A percentile compares a stretch with the other conserved stretches of the same genome.
These are phyloP conservation scores for Artibeus lituratus DNA, from an alignment of 2,797 vertebrate species.

Conservation along the genomic window DNA sequence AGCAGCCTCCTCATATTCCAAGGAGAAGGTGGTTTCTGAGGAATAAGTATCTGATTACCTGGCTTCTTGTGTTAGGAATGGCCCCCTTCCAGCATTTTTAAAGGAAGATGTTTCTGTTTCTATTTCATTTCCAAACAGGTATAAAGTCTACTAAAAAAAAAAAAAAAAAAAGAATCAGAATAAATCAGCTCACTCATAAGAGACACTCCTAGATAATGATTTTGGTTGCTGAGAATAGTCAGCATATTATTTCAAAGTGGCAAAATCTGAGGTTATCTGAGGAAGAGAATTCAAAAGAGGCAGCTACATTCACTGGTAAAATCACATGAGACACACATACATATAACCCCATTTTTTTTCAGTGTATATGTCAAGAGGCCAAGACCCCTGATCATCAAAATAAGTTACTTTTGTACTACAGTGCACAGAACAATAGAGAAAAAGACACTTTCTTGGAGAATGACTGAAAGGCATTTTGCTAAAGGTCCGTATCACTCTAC, in stretches of 20 bases:
- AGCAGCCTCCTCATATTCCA: not conserved
- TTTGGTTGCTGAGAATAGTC: conserved; percentile 19
- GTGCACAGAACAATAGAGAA: conserved; percentile 66
- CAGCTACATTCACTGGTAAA: conserved; percentile 9
- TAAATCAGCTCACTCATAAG: conserved; percentile 6
- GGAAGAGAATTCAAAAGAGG: conserved; percentile 34
- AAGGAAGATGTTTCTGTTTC: not conserved
- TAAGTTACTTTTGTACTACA: conserved; percentile 80
- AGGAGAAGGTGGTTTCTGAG: not conserved
- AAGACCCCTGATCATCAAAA: conserved; percentile 66
- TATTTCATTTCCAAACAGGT: conserved; percentile 1
- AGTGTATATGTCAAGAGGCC: conserved; percentile 60
- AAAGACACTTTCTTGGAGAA: conserved; percentile 61
- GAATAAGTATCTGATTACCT: not conserved
- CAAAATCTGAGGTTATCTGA: conserved; percentile 54
- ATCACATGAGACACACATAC: conserved; percentile 18
- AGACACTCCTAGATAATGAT: not conserved
- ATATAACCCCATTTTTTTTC: not conserved
- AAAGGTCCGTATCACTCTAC: conserved; percentile 67
- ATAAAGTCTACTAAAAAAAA: conserved; percentile 25
- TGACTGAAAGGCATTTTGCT: conserved; percentile 58
- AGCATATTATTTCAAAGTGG: conserved; percentile 25
- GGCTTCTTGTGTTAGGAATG: not conserved
- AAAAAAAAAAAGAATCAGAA: conserved; percentile 10
- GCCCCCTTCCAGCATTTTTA: not conserved